These are phyloP conservation scores for Drosophila chauvacae DNA, from an alignment of 1,140 invertebrate species.

Conservation along the genomic window DNA sequence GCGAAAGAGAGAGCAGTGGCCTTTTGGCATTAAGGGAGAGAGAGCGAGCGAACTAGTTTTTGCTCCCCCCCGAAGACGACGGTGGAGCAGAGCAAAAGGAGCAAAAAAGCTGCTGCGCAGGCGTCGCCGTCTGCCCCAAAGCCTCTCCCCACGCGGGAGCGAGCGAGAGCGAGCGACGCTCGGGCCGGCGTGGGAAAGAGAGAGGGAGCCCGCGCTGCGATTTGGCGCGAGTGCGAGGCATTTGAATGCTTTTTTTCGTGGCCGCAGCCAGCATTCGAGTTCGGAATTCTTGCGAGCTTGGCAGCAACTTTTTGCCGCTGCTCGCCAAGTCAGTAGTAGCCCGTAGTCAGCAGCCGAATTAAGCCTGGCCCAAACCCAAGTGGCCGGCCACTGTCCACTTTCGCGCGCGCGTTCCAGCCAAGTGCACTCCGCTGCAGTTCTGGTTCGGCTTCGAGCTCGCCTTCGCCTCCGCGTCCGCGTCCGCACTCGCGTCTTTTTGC, in stretches of 20 bases:
- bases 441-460: slow-evolving; percentile 19
- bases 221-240: slow-evolving; percentile 78
- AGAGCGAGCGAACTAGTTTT: slow-evolving; percentile 38
- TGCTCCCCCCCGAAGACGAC: slow-evolving; percentile 8
- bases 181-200: slow-evolving; percentile 52
- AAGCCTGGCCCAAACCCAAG: slow-evolving; percentile 49
- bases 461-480: slow-evolving; percentile 35
- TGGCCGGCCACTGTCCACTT: slow-evolving; percentile 59
- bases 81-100: slow-evolving; percentile 55
- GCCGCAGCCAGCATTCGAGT: slow-evolving; percentile 81
- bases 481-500: slow-evolving; percentile 32
- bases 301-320: slow-evolving; percentile 79
- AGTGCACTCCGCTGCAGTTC: slow-evolving; percentile 49
- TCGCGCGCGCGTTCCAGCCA: slow-evolving; percentile 60
- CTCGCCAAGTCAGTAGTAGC: slow-evolving; percentile 26
- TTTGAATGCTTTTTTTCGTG: slow-evolving; percentile 83
- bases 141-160: slow-evolving; percentile 34
- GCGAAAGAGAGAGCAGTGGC: not conserved
- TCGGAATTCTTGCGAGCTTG: slow-evolving; percentile 84
- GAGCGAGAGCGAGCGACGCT: slow-evolving; percentile 37
- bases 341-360: slow-evolving; percentile 50
- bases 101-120: slow-evolving; percentile 74
- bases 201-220: slow-evolving; percentile 55
- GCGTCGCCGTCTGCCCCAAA: slow-evolving; percentile 59
- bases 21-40: slow-evolving; percentile 12